Base-by-base conservation (phyloP, 2,888 invertebrate genomes). In the Protonemura montana region DNA sequence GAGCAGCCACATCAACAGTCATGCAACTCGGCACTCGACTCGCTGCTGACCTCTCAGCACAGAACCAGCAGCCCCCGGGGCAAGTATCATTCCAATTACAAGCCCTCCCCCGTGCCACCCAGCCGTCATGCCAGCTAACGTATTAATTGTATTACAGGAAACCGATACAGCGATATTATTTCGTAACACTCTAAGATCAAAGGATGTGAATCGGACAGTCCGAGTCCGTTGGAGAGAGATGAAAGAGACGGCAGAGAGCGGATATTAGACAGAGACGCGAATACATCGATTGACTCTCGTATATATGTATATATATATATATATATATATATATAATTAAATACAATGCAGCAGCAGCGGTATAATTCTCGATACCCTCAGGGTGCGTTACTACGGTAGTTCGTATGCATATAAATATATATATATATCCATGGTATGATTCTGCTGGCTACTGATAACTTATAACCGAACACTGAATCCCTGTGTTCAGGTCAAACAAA, bases 111-210 rank as follows among this genome's bases (percentile, higher is more conserved):
- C 2, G 29, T 26, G 7, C 27, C 78, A 26, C 78, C 78, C 78
- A 28, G 21, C 78, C 78, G 2, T 13, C 26, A 28, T 28, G 81
- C 81, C 29, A 29, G 81, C 81, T n/a, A 0, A 7, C 59, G 29
- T 84, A 84, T 84, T 84, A 84, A 84, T 84, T 84, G 84, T 84
- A 84, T 84, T 84, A 84, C 76, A 59, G 76, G 59, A 84, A 84
- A 59, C 84, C 84, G 76, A 84, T 84, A 59, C 59, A 59, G 59
- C 59, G 59, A 59, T 59, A 59, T 59, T 59, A 84, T 84, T 84
- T 84, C 84, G 84, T 29, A 84, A 84, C 84, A 84, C 84, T 76
- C 84, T 84, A 84, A 84, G 84, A 84, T 84, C 84, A 84, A 84
- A 84, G 84, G 84, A 59, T 81, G n/a, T 28, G n/a, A 81, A 81